A percentile compares a stretch with the other conserved stretches of the same genome.
Evolutionary conservation across 2,113 vertebrate species (phyloP).

Genomic region (Brevimyrus niger): DNA sequence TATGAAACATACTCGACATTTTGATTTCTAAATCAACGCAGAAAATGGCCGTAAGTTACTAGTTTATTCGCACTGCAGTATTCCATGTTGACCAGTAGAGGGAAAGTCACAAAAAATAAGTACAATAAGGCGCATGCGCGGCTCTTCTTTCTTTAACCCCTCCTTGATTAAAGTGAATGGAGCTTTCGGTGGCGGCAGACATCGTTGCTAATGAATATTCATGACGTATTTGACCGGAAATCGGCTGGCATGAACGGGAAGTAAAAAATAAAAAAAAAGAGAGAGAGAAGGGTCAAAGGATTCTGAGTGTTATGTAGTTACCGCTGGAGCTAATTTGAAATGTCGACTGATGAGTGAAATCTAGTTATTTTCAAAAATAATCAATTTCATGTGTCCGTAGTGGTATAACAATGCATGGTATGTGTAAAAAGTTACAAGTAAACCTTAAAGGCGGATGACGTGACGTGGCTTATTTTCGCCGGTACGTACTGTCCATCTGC

Average conservation of each 20-base stretch:
- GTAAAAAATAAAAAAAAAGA: not conserved
- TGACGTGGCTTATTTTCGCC: not conserved
- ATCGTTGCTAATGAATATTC: not conserved
- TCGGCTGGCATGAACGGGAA: not conserved
- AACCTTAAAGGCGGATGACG: not conserved
- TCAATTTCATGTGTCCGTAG: not conserved
- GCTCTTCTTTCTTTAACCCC: not conserved
- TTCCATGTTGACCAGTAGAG: not conserved
- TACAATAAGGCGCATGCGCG: not conserved
- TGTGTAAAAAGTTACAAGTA: not conserved
- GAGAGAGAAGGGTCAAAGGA: not conserved
- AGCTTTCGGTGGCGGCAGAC: not conserved
- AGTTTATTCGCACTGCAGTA: not conserved
- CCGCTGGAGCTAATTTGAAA: not conserved
- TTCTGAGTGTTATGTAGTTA: not conserved
- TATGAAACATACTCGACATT: constrained; percentile 5
- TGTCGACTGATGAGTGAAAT: not conserved
- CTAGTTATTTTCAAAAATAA: not conserved
- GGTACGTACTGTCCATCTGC: not conserved
- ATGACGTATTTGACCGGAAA: not conserved
- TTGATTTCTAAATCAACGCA: constrained; percentile 8
- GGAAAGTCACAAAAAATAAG: not conserved
- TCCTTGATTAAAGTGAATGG: not conserved
- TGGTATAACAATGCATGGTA: not conserved
- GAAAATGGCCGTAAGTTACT: constrained; percentile 3